Evolutionary conservation across 1,140 invertebrate genomes (phyloP).

Genomic region (Apis dorsata): DNA sequence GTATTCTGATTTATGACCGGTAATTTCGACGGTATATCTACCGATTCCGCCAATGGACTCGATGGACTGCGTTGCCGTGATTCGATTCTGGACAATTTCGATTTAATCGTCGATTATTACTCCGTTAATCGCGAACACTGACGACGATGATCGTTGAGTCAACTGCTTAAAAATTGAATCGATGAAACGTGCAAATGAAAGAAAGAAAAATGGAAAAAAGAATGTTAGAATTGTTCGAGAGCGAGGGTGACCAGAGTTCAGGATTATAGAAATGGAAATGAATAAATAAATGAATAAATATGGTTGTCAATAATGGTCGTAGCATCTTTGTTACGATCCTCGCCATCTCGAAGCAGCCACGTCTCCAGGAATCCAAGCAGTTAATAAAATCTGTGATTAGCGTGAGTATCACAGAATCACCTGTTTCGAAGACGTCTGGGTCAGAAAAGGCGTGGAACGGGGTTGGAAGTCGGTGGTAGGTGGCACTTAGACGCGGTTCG

Average conservation of each 20-base stretch:
- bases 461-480: slow-evolving; percentile 35
- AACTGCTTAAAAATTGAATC: not conserved
- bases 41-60: slow-evolving; percentile 47
- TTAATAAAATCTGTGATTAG: too few species aligned
- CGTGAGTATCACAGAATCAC: too few species aligned
- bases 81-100: slow-evolving; percentile 39
- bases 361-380: too few species aligned
- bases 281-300: too few species aligned
- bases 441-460: slow-evolving; percentile 29
- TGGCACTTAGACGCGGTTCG: slow-evolving; percentile 58
- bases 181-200: too few species aligned
- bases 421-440: slow-evolving; percentile 3
- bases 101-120: slow-evolving; percentile 49
- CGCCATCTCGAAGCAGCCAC: too few species aligned
- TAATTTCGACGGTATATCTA: slow-evolving; percentile 45
- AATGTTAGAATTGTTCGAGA: not conserved
- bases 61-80: not conserved
- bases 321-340: too few species aligned
- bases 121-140: not conserved
- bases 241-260: too few species aligned
- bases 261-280: too few species aligned
- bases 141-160: too few species aligned
- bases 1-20: slow-evolving; percentile 55
- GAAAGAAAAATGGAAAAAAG: not conserved
- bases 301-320: too few species aligned